Base-by-base conservation (phyloP, 2,888 invertebrate species). In the Cheilosia urbana region DNA sequence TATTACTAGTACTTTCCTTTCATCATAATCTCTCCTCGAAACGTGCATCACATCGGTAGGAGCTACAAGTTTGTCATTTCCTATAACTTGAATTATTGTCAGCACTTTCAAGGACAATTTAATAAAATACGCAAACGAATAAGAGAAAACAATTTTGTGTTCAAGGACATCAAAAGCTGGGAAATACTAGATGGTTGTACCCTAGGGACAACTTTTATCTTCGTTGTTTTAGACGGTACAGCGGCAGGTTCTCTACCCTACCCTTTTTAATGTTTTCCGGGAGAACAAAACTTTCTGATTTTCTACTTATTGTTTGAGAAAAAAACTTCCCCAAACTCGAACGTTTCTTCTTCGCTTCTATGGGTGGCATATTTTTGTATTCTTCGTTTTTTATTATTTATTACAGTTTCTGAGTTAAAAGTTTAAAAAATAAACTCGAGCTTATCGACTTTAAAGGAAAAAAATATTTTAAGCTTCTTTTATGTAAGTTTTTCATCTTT, bases 41-140 rank as follows among this genome's bases (percentile, higher is more conserved):
- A 73, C 47, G 78, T 73, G 78, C 73, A 68, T 55, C 57, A 21
- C 49, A 49, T 21, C 49, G 49, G 51, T 51, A 47, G 42, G 34
- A 49, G 63, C 57, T 57, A 73, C 62, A 79, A 73, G 73, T 79
- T 83, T n/a, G 60, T 83, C 57, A 63, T 79, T 69, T 83, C 57
- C 51, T 37, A 24, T 37, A 34, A 78, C 68, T 83, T 78, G 57
- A 79, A 71, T 63, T 68, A 83, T 75, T 84, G 79, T 79, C 73
- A 75, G 83, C 79, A 79, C 79, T 84, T 79, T 79, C 83, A 84
- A 84, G 83, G 73, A 84, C 69, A 83, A 82, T 78, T 73, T 42
- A 47, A 83, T 68, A 55, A 62, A 78, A 77, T 42, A 57, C 17
- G 47, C 45, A 63, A 57, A 30, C 21, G 40, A 51, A 47, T 37